Base-by-base conservation (phyloP, 2,888 invertebrate species). In the Yponomeuta plumbellus region DNA sequence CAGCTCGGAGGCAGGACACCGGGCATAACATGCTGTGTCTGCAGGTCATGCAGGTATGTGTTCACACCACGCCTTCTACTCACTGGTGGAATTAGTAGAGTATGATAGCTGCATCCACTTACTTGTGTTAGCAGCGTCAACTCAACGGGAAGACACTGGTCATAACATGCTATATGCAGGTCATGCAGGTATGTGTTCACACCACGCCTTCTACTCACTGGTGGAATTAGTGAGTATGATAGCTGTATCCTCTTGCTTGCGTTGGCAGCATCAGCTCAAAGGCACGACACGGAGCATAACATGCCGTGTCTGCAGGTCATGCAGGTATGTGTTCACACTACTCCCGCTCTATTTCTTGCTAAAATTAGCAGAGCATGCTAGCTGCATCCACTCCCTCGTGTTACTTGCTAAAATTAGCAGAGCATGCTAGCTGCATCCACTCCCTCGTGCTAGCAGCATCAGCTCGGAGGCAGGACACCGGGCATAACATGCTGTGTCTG, bases 291-390 rank as follows among this genome's bases (percentile, higher is more conserved):
- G 0, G 77, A 79, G 3, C 87, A 89, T 66, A 83, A 81, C 22
- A 82, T 85, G 84, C 75, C 86, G 39, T 87, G 89, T 64, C 71
- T 89, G 40, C 80, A 85, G 68, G 88, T 89, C 21, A 87, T 89
- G 88, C 84, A 88, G 84, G 90, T 86, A 13, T 21, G 59, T 22
- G 21, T 3, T 8, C 13, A 39, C 39, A 39, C 5, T 11, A 39
- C 39, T n/a, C n/a, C n/a, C 11, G 11, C n/a, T n/a, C 39, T 11
- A 39, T 11, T 8, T 11, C 5, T 11, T 56, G 56, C 10, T 17
- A 4, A 5, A 6, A n/a, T n/a, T n/a, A n/a, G n/a, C n/a, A n/a
- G n/a, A n/a, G 56, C 20, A 6, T 17, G 10, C 56, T 17, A 5
- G 10, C 17, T 13, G 17, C 20, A 56, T 56, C 6, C 56, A 56